Base-by-base conservation (phyloP, 2,888 invertebrate species). In the Rotaria socialis region DNA sequence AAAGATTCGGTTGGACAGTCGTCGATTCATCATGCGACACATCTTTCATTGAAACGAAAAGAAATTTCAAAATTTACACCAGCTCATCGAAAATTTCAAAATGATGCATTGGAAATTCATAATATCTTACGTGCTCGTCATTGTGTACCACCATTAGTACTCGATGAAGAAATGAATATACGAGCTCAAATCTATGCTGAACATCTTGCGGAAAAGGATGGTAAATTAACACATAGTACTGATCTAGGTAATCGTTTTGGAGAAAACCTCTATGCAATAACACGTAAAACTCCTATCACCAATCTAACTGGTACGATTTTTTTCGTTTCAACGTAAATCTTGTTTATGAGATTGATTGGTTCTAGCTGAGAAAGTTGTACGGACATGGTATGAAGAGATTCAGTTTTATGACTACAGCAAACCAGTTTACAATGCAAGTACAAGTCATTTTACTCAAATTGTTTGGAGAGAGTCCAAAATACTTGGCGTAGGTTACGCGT, bases 131-230 rank as follows among this genome's bases (percentile, higher is more conserved):
- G 84, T 14, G 50, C 47, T 22, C 50, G 19, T 22, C 84, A 84
- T 84, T 50, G 50, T 84, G 43, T 47, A 84, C 47, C 84, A 50
- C 47, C 43, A 50, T 43, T 84, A 27, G 43, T 41, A n/a, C 43
- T 80, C 24, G 43, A 80, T n/a, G 80, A 50, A 22, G 43, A 41
- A 80, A 43, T 80, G 2, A 80, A 80, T 80, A 22, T 4, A 24
- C 4, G 43, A 14, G 80, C 80, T 80, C 80, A 80, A 43, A 80
- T 24, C 2, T 80, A 80, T 80, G 80, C 80, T n/a, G 80, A 80
- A n/a, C 19, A 22, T 24, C 24, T 80, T 22, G 80, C 80, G 19
- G 19, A 11, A 22, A 80, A 22, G 1, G 80, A 60, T 22, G 22
- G 43, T 43, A 14, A 19, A 80, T 80, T 80, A n/a, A 41, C 4